Evolutionary conservation across 2,888 invertebrate genomes (phyloP).

Genomic region (Archips xylosteana): DNA sequence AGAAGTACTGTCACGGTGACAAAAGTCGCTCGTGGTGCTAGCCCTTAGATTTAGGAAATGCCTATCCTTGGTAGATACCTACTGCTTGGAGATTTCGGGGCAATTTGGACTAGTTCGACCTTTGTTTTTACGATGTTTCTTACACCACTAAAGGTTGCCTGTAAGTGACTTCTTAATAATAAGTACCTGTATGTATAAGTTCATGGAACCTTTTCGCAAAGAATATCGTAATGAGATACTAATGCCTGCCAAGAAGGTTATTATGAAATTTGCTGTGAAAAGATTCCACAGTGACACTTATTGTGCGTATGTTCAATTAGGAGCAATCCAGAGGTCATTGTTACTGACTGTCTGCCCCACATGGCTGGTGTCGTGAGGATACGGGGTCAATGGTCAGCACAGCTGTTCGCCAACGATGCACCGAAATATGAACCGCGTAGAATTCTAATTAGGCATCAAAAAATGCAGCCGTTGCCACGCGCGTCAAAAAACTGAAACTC

Average conservation of each 20-base stretch:
- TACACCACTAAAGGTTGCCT: background rate
- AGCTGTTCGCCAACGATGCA: conserved; percentile 34
- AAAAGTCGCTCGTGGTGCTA: no score
- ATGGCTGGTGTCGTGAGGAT: conserved; percentile 16
- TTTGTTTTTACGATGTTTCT: background rate
- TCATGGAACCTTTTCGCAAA: background rate
- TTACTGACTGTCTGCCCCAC: conserved; percentile 18
- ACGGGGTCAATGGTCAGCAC: conserved; percentile 38
- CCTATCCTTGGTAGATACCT: background rate
- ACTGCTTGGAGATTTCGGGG: background rate
- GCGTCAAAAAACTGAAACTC: background rate
- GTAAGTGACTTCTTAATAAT: no score
- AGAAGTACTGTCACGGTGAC: no score
- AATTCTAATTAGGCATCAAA: conserved; percentile 30
- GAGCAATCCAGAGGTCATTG: conserved; percentile 18
- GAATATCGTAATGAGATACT: background rate
- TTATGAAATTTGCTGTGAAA: background rate
- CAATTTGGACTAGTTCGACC: background rate
- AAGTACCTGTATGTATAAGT: background rate
- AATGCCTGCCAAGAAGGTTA: background rate
- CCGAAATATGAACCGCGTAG: conserved; percentile 41
- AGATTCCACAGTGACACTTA: background rate
- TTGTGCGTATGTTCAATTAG: conserved; percentile 1
- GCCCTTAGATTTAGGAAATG: conserved; percentile 4
- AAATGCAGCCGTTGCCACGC: background rate